phyloP scores from a whole-genome alignment of 2,113 vertebrate species.

The Recurvirostra avosetta region DNA sequence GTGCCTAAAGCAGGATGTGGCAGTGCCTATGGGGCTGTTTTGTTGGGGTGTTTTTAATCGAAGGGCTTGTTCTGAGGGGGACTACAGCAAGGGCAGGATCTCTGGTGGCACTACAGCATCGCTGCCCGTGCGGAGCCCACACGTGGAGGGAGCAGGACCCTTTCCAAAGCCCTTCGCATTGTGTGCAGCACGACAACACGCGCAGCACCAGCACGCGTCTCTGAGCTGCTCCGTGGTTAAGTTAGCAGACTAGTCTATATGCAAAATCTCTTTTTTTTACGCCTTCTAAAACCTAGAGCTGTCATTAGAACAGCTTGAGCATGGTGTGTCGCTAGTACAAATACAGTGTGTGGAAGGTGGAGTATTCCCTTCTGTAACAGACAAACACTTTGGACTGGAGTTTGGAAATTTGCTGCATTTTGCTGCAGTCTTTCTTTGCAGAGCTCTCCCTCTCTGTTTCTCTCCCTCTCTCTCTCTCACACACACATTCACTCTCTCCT shows the following conservation, averaged over 20 bases:
- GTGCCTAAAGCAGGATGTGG: neutral
- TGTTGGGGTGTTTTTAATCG: fast-evolving
- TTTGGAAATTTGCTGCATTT: conserved; percentile 57
- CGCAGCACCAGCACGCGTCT: neutral
- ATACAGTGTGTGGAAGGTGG: neutral
- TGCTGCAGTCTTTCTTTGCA: conserved; percentile 63
- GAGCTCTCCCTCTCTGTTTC: neutral
- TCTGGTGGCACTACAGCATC: neutral
- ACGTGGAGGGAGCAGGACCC: neutral
- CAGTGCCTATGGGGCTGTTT: neutral
- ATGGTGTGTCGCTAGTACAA: neutral
- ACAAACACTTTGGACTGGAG: neutral
- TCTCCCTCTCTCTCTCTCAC: neutral
- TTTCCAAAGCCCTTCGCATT: neutral
- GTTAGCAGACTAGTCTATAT: neutral
- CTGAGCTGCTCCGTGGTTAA: neutral
- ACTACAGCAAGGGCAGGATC: neutral
- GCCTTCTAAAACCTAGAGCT: neutral
- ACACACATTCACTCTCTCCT: neutral
- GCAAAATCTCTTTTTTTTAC: neutral
- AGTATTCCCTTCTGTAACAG: neutral
- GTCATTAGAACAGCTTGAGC: neutral
- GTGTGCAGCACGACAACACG: neutral
- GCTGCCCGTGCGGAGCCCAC: fast-evolving
- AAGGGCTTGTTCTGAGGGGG: neutral